These are phyloP conservation scores for Leucopternis melanops DNA, from an alignment of 2,113 vertebrate genomes.

Conservation along the genomic window DNA sequence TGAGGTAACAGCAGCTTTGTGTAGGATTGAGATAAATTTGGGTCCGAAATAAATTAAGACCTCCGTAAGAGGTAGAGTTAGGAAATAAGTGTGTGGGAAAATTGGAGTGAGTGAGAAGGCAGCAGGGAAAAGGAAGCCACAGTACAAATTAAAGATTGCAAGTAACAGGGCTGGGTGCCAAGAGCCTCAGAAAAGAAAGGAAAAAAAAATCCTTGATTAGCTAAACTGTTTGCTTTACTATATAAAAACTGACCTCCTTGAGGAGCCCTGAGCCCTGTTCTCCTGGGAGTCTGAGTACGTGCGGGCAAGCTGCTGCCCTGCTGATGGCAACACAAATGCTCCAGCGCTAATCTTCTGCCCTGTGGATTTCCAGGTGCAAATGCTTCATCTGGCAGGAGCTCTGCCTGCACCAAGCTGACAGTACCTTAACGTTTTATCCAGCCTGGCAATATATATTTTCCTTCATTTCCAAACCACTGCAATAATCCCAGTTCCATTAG, in stretches of 20 bases:
- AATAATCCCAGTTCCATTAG: background rate
- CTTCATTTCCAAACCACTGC: background rate
- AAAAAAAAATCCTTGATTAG: constrained; percentile 42
- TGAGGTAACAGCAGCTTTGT: constrained; percentile 15
- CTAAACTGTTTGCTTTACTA: constrained; percentile 66
- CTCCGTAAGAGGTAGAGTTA: background rate
- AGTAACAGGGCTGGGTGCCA: constrained; percentile 52
- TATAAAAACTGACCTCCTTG: constrained; percentile 60
- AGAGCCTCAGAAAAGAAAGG: constrained; percentile 39
- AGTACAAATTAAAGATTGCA: constrained; percentile 57
- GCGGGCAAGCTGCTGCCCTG: background rate
- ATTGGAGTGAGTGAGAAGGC: constrained; percentile 34
- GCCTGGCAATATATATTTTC: background rate
- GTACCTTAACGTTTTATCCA: background rate
- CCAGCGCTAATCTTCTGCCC: background rate
- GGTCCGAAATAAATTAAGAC: constrained; percentile 7
- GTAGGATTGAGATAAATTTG: constrained; percentile 28
- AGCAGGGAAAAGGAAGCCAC: constrained; percentile 57
- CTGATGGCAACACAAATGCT: background rate
- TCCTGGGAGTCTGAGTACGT: constrained; percentile 53
- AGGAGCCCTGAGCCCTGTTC: background rate
- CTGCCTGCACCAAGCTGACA: background rate
- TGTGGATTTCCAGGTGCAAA: constrained; percentile 13
- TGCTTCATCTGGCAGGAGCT: background rate
- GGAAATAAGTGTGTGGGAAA: constrained; percentile 60